Evolutionary conservation across 1,140 invertebrate species (phyloP), one percentile per base, ranked within the genome.

Genomic region (Trichonephila clavipes): DNA sequence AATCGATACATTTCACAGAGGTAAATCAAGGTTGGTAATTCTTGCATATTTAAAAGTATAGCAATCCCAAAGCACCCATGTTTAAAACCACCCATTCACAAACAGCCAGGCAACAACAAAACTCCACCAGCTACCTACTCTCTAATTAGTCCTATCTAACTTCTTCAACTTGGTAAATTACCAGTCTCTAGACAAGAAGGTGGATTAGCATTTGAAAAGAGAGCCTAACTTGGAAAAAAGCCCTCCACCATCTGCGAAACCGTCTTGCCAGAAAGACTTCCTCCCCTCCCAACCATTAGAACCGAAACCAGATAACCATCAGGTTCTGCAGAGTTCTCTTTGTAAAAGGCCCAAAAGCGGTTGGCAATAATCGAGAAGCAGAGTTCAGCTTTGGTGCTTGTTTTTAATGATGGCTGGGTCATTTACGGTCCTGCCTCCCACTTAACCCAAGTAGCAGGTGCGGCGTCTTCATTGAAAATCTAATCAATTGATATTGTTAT

Each of bases 401-500:
- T 34, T 90, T 90, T 90, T 90, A 90, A 90, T 90, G 88, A 90
- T 40, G 24, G 19, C 12, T 44, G 14, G 88, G n/a, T 89, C 88
- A 72, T 89, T 89, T 59, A 58, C 72, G 18, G 24, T 85, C 28
- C 69, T 16, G 24, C 28, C 88, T 24, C 64, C 88, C 88, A 89
- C 64, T 72, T 34, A 40, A 14, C 18, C 40, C 85, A 61, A 34
- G 24, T 18, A 51, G 88, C 88, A 90, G 88, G 88, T 90, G 88
- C 88, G 62, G 87, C 64, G n/a, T 88, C 87, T 88, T 88, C 87
- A 90, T 81, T 90, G 88, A 90, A 90, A 77, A 90, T 90, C 59
- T 90, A 90, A 90, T 90, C 88, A 90, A 90, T 90, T 90, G 88
- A 82, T 81, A 82, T 77, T 90, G 88, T 62, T 59, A 89, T 89